These are phyloP conservation scores for Bellardia pandia DNA, from an alignment of 2,888 invertebrate genomes.

Conservation along the genomic window DNA sequence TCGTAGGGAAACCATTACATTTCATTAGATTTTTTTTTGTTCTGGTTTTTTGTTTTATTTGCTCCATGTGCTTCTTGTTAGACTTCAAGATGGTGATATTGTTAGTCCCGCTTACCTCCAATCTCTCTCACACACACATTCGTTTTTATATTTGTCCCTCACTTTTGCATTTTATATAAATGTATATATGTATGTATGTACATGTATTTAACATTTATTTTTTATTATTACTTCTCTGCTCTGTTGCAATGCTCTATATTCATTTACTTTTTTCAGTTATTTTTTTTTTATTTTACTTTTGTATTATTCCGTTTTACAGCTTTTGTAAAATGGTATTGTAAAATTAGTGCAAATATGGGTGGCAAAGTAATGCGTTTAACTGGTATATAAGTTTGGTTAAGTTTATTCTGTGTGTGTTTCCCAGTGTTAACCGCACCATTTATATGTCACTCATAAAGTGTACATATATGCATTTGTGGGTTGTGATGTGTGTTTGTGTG, in stretches of 20 bases:
- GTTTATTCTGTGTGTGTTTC: background rate
- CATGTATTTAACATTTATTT: background rate
- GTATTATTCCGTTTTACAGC: slow-evolving; percentile 13
- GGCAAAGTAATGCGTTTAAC: slow-evolving; percentile 61
- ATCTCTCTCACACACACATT: background rate
- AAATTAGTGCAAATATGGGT: slow-evolving; percentile 69
- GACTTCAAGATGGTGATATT: slow-evolving; percentile 52
- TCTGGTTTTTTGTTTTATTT: slow-evolving; percentile 43
- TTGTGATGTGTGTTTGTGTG: background rate
- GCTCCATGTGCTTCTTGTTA: slow-evolving; percentile 51
- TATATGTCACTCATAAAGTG: slow-evolving; percentile 32
- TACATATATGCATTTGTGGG: background rate
- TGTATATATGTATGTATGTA: background rate
- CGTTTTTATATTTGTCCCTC: slow-evolving; percentile 20
- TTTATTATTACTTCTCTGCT: slow-evolving; percentile 33
- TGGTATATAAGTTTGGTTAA: slow-evolving; percentile 17
- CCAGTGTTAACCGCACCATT: slow-evolving; percentile 43
- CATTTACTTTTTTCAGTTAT: background rate
- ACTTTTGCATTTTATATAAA: slow-evolving; percentile 39
- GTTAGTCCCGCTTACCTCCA: slow-evolving; percentile 8
- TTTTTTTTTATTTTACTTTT: slow-evolving; percentile 37
- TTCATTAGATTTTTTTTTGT: slow-evolving; percentile 44
- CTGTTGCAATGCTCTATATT: background rate
- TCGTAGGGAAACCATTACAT: slow-evolving; percentile 52
- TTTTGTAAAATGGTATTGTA: slow-evolving; percentile 58